Conservation (phyloP, 2,113 vertebrate genomes). For the Aviceda subcristata region DNA sequence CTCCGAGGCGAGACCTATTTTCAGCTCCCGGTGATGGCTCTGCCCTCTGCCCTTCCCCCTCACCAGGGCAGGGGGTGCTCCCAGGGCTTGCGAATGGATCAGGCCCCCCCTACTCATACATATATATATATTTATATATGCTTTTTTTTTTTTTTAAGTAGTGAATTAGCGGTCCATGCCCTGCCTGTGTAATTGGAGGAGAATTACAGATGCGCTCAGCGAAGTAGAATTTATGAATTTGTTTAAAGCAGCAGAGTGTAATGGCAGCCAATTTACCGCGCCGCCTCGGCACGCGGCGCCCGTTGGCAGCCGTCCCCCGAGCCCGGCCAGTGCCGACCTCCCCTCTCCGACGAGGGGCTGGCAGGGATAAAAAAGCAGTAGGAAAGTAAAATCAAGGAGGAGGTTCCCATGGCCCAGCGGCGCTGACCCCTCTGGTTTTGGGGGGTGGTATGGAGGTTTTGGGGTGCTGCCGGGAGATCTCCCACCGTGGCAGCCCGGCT, state of each 20-base stretch:
- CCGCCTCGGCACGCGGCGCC: neutral
- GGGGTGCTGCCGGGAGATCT: neutral
- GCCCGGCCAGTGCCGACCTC: neutral
- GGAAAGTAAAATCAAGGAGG: neutral
- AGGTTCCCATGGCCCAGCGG: neutral
- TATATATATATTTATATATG: too few species aligned
- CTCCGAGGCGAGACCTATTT: neutral
- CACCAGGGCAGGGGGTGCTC: neutral
- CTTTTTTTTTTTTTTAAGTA: neutral
- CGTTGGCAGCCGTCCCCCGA: neutral
- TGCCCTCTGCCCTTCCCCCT: neutral
- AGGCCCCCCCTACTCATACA: neutral
- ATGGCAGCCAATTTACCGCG: conserved; percentile 26
- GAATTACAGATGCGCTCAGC: conserved; percentile 55
- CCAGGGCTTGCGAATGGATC: neutral
- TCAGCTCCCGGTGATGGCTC: neutral
- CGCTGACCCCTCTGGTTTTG: neutral
- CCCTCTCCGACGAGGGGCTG: neutral
- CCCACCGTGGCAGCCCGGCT: fast-evolving
- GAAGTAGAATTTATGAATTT: conserved; percentile 51
- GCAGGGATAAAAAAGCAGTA: neutral
- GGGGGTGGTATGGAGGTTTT: neutral
- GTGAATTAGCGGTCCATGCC: conserved; percentile 19
- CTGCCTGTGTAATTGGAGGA: neutral
- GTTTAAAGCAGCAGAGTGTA: conserved; percentile 40